These are phyloP conservation scores for Daubentonia madagascariensis DNA, from an alignment of 2,113 vertebrate genomes.

Conservation along the genomic window DNA sequence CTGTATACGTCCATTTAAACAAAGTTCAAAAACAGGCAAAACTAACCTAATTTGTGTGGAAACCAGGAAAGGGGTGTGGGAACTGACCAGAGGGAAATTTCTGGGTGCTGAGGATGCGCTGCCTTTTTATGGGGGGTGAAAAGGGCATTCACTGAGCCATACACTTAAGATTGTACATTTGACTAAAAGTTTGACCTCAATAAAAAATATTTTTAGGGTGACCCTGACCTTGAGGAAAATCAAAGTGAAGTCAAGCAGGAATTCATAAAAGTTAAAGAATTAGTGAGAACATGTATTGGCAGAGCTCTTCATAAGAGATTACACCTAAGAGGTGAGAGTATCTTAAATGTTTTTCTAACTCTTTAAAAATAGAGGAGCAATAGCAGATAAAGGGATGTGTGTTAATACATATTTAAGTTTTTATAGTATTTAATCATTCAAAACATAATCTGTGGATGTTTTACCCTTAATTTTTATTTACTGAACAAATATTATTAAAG, in stretches of 20 bases:
- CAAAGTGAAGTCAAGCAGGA: background rate
- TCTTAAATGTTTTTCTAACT: background rate
- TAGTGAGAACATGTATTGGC: background rate
- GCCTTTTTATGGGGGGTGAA: background rate
- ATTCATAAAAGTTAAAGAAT: background rate
- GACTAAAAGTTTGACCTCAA: background rate
- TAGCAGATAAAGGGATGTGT: background rate
- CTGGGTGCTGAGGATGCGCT: background rate
- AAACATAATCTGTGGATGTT: background rate
- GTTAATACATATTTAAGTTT: background rate
- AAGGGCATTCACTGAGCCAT: too few relatives aligned
- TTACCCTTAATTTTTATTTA: slow-evolving; percentile 23
- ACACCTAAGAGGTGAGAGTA: background rate
- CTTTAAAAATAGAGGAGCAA: background rate
- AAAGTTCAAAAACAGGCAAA: background rate
- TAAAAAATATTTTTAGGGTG: background rate
- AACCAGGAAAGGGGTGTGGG: background rate
- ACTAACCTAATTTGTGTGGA: background rate
- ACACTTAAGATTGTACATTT: background rate
- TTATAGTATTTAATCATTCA: background rate
- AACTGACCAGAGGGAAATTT: background rate
- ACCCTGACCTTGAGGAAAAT: background rate
- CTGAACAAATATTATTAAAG: slow-evolving; percentile 25
- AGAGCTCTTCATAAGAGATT: background rate
- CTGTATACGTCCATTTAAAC: background rate